Evolutionary conservation across 2,113 vertebrate genomes (phyloP), one percentile per base, ranked within the genome.

Genomic region (Rousettus leschenaultii): DNA sequence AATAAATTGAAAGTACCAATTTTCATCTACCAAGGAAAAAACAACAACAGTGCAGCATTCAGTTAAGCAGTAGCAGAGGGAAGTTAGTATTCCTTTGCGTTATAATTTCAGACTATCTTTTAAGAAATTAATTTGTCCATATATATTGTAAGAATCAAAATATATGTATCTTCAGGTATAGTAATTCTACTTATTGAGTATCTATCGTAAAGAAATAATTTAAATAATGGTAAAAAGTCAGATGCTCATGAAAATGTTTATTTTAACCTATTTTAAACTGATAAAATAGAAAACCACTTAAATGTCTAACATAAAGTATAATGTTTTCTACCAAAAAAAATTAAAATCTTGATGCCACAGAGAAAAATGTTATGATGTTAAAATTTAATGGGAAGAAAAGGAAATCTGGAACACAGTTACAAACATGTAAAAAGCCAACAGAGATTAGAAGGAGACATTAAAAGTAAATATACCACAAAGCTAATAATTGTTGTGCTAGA

Each of bases 181-280:
- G 35, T 53, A 73, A 61, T 15, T 7, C 5, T 89, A 61, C 3
- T 65, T 85, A 79, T 55, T 92, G 33, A 65, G 18, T 85, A 35
- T 80, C 8, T 61, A 19, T 55, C 7, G 7, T 70, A 86, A 63
- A 83, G 14, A 86, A 43, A 87, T 40, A 78, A 83, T 43, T 9
- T 21, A 66, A 96, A 90, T 59, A 65, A 30, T 45, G 24, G 13
- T 51, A 18, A 66, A 93, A 86, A 91, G 16, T 26, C 7, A n/a
- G 28, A 87, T 57, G 70, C 45, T 87, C 15, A 86, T 78, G 24
- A 86, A 95, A 83, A 86, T 91, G 53, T 61, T 48, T 75, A 55
- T 63, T 86, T 93, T 84, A 84, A 0, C 40, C 18, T 85, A 48
- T 70, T 97, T 92, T 87, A 93, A 91, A 65, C 53, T 87, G 22